phyloP scores from a whole-genome alignment of 2,113 vertebrate species.

The Rhizomys pruinosus region DNA sequence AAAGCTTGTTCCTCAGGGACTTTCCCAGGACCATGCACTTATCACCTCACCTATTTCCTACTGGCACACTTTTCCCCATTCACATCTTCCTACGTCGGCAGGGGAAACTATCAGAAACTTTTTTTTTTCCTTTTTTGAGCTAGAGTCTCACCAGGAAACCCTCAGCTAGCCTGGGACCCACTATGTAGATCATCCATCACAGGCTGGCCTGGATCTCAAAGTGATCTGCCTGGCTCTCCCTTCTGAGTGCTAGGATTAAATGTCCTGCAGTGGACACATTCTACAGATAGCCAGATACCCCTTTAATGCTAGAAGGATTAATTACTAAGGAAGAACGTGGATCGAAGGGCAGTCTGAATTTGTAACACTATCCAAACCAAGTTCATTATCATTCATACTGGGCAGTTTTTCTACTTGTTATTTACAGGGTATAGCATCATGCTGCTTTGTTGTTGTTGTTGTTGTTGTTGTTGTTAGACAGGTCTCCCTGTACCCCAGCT shows the following conservation, averaged over 20 bases:
- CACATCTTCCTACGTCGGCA: background rate
- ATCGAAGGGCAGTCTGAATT: background rate
- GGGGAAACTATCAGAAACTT: background rate
- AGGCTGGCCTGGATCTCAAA: too few species aligned
- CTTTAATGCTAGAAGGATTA: background rate
- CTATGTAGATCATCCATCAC: too few species aligned
- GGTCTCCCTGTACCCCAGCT: too few species aligned
- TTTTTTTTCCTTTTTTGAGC: background rate
- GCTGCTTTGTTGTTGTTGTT: too few species aligned
- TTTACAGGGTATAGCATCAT: background rate
- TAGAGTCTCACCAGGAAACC: too few species aligned
- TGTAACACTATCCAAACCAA: background rate
- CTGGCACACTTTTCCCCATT: background rate
- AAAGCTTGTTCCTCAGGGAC: background rate
- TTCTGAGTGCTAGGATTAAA: too few species aligned
- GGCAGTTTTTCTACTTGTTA: background rate
- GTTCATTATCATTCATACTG: background rate
- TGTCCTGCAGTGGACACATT: too few species aligned
- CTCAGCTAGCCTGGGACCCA: too few species aligned
- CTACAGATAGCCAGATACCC: background rate
- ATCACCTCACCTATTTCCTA: constrained; percentile 29
- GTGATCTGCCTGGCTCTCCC: too few species aligned
- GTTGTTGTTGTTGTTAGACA: too few species aligned
- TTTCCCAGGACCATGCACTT: background rate
- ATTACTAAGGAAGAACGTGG: background rate